A percentile compares a stretch with the other conserved stretches of the same genome.
Evolutionary conservation across 2,113 vertebrate species (phyloP).

Genomic region (Tychaedon coryphoeus): DNA sequence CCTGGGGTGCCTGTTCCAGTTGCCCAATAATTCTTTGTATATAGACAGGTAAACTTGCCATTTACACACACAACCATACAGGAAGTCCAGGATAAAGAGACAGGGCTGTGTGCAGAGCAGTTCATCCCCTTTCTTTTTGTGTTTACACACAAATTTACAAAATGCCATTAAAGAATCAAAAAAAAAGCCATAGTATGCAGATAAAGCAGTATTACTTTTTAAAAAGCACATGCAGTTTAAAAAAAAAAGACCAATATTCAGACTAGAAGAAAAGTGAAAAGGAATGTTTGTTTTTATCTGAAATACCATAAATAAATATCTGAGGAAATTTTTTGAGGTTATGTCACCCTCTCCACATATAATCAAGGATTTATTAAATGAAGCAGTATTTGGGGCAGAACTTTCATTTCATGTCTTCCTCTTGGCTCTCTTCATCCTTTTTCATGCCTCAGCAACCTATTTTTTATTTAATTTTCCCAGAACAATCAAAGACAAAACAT

Average conservation of each 20-base stretch:
- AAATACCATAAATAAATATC: neutral
- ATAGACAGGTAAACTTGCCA: neutral
- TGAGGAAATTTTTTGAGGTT: neutral
- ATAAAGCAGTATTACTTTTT: neutral
- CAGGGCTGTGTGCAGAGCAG: neutral
- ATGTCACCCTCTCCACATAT: neutral
- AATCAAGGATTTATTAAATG: neutral
- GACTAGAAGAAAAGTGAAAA: neutral
- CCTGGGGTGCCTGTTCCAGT: neutral
- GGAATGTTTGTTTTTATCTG: neutral
- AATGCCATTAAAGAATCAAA: neutral
- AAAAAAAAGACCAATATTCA: neutral
- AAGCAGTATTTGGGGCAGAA: neutral
- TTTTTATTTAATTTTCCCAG: conserved; percentile 3
- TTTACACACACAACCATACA: neutral
- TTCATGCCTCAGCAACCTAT: neutral
- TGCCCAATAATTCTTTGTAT: neutral
- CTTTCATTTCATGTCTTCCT: neutral
- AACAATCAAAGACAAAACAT: neutral
- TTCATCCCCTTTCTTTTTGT: neutral
- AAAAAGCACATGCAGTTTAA: neutral
- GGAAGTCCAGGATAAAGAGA: neutral
- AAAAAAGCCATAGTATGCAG: neutral
- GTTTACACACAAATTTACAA: neutral
- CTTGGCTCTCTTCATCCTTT: neutral